phyloP scores from a whole-genome alignment of 1,140 invertebrate species.

The Reticulitermes speratus region DNA sequence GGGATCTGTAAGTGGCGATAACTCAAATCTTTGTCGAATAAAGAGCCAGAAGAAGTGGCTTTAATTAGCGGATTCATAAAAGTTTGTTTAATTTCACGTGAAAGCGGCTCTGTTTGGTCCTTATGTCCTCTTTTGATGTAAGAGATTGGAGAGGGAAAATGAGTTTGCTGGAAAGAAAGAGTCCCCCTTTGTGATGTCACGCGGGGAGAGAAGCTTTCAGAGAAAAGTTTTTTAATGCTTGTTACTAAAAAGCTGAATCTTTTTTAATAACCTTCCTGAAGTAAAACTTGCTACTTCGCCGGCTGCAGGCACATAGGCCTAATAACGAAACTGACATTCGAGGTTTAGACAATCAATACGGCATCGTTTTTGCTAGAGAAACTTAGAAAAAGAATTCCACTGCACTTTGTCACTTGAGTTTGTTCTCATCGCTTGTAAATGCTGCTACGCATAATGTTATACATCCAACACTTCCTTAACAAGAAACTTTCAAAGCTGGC shows the following conservation, averaged over 20 bases:
- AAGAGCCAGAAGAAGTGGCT: background rate
- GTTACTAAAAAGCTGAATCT: background rate
- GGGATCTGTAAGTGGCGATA: background rate
- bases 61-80: background rate
- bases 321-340: background rate
- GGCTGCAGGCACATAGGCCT: background rate
- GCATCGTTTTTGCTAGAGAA: background rate
- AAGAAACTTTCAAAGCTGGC: too few relatives aligned
- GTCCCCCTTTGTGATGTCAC: too few relatives aligned
- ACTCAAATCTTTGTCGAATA: background rate
- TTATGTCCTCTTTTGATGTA: too few relatives aligned
- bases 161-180: too few relatives aligned
- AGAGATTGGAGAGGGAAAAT: too few relatives aligned
- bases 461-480: too few relatives aligned
- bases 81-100: too few relatives aligned
- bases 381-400: background rate
- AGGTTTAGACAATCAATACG: background rate
- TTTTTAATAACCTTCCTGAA: conserved; percentile 17
- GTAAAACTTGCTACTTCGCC: background rate
- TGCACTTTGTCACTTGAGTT: background rate
- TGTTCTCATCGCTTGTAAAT: too few relatives aligned
- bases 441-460: too few relatives aligned
- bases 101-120: too few relatives aligned
- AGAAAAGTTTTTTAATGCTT: background rate
- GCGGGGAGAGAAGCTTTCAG: background rate